Evolutionary conservation across 2,797 vertebrate genomes (phyloP), one percentile per base, ranked within the genome.

Genomic region (Gymnoscopelus braueri): DNA sequence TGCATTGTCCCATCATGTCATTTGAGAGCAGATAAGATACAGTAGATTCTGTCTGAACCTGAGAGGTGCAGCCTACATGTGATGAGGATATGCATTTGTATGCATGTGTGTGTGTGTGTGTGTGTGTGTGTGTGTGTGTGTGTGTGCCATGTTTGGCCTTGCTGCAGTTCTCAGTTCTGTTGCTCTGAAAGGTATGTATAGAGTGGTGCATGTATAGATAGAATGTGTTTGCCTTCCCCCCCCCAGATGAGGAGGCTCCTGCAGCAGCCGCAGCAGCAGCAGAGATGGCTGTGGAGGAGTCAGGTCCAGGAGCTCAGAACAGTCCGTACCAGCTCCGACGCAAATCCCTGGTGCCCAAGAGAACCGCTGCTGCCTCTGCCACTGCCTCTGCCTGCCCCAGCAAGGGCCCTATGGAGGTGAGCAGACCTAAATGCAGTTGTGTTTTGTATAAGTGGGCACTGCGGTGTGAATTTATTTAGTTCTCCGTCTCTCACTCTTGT

Each of bases 271-370:
- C 91, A 84, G 91, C 19, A 84, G 91, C 19, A 19, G 19, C 92
- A 96, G 98, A 99, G 94, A 98, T 99, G 98, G 97, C 97, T 93
- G 97, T 97, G 94, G 98, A 99, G 95, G 97, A 99, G 95, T 99
- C 97, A 64, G 98, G 97, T 92, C 97, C 97, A 93, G 98, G 97
- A 94, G 97, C 97, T 94, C 97, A 99, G 93, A 99, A 99, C 91
- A 99, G 97, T 95, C 98, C 98, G 80, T 99, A 99, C 93, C 97
- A 99, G 93, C 97, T 99, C 90, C 95, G 98, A 87, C 96, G 98
- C 92, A 99, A 99, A 94, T 98, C 97, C 90, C 94, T 99, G 91
- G 90, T 98, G 91, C 98, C 97, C 84, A 99, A 99, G 95, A 97
- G 98, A 97, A 97, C 96, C 83, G 96, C 97, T 82, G 96, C 97